Conservation (phyloP, 2,797 vertebrate species). For the Ibycter americanus region DNA sequence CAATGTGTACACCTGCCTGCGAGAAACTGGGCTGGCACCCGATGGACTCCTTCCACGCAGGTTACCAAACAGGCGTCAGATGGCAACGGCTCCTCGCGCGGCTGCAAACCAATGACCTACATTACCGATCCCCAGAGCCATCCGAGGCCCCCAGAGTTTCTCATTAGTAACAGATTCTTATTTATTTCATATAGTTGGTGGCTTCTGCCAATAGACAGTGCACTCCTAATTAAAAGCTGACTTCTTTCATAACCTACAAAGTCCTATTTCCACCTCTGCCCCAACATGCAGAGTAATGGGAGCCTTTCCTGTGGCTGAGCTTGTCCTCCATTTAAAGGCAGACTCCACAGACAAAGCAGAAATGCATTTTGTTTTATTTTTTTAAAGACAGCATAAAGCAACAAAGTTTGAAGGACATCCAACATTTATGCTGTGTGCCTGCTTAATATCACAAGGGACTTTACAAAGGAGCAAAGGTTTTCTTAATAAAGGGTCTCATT, state of each 20-base stretch:
- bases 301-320: neutral
- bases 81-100: neutral
- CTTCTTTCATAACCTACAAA: slow-evolving; percentile 57
- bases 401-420: slow-evolving; percentile 72
- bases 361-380: slow-evolving; percentile 2
- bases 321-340: slow-evolving; percentile 48
- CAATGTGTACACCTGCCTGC: neutral
- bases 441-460: slow-evolving; percentile 51
- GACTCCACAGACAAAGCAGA: slow-evolving; percentile 14
- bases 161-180: slow-evolving; percentile 62
- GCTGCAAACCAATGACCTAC: slow-evolving; percentile 44
- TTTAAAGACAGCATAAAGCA: slow-evolving; percentile 61
- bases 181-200: slow-evolving; percentile 44
- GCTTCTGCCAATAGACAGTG: slow-evolving; percentile 20
- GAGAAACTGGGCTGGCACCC: neutral
- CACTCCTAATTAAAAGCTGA: slow-evolving; percentile 60
- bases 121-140: slow-evolving; percentile 28
- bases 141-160: neutral
- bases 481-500: slow-evolving; percentile 74
- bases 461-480: slow-evolving; percentile 65
- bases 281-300: neutral
- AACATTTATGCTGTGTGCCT: slow-evolving; percentile 67
- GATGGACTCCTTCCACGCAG: neutral
- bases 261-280: slow-evolving; percentile 52
- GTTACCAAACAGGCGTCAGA: neutral